These are phyloP conservation scores for Idris sp. DNA, from an alignment of 1,140 invertebrate species.

Conservation along the genomic window DNA sequence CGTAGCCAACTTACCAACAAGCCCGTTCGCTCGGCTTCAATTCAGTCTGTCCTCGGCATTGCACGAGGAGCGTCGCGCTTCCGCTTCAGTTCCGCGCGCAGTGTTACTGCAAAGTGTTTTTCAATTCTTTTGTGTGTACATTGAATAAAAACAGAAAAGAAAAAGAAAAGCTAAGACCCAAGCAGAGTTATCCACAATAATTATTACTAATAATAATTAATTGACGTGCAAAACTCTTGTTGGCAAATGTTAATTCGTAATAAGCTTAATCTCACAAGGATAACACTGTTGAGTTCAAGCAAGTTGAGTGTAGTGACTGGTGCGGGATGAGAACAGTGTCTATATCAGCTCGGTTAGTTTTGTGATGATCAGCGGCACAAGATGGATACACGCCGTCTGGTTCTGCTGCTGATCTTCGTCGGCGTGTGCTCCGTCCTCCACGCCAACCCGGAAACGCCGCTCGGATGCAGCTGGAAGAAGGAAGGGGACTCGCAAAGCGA, in stretches of 20 bases:
- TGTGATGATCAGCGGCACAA: conserved; percentile 54
- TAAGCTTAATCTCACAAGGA: background rate
- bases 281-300: conserved; percentile 25
- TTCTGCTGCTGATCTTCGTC: conserved; percentile 55
- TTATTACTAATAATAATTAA: too few species aligned
- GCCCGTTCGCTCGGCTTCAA: conserved; percentile 26
- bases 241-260: conserved; percentile 22
- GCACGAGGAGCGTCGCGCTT: conserved; percentile 50
- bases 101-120: too few species aligned
- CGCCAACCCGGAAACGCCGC: conserved; percentile 78
- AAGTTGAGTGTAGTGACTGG: conserved; percentile 44
- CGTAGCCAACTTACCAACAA: conserved; percentile 61
- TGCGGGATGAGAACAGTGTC: conserved; percentile 54
- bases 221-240: conserved; percentile 27
- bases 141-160: too few species aligned
- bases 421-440: conserved; percentile 67
- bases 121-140: conserved; percentile 49
- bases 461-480: conserved; percentile 83
- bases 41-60: conserved; percentile 61
- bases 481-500: conserved; percentile 77
- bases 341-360: conserved; percentile 27
- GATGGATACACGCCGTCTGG: conserved; percentile 54
- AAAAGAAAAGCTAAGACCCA: conserved; percentile 1
- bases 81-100: conserved; percentile 17
- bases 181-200: too few species aligned